A percentile compares a stretch with the other conserved stretches of the same genome.
Conservation (phyloP, 1,140 invertebrate species). For the Scaptomyza graminum region DNA sequence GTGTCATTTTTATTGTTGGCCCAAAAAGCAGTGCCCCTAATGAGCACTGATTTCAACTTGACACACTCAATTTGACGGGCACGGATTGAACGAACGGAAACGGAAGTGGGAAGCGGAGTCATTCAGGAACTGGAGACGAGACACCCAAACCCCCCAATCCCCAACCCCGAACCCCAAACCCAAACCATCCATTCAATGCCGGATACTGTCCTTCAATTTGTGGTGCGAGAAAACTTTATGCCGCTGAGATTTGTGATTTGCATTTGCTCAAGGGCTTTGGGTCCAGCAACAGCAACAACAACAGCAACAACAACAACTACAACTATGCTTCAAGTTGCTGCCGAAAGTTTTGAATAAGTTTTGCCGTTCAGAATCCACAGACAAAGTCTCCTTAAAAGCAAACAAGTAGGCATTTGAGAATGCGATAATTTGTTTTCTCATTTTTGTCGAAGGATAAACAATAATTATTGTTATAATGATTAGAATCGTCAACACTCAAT, state of each 20-base stretch:
- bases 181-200: background rate
- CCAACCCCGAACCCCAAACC: background rate
- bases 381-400: background rate
- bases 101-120: background rate
- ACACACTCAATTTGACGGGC: slow-evolving; percentile 9
- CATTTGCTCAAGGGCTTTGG: background rate
- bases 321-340: slow-evolving; percentile 17
- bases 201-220: slow-evolving; percentile 1
- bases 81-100: no score
- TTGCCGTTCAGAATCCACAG: background rate
- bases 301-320: background rate
- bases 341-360: slow-evolving; percentile 11
- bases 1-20: no score
- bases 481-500: slow-evolving; percentile 62
- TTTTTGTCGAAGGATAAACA: slow-evolving; percentile 39
- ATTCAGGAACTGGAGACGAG: background rate
- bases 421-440: background rate
- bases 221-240: background rate
- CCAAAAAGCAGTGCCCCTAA: background rate
- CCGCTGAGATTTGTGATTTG: background rate
- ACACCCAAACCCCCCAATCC: background rate
- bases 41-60: slow-evolving; percentile 25
- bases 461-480: slow-evolving; percentile 78
- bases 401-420: slow-evolving; percentile 16
- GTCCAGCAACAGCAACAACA: background rate